Evolutionary conservation across 2,797 vertebrate genomes (phyloP).

Genomic region (Falco naumanni): DNA sequence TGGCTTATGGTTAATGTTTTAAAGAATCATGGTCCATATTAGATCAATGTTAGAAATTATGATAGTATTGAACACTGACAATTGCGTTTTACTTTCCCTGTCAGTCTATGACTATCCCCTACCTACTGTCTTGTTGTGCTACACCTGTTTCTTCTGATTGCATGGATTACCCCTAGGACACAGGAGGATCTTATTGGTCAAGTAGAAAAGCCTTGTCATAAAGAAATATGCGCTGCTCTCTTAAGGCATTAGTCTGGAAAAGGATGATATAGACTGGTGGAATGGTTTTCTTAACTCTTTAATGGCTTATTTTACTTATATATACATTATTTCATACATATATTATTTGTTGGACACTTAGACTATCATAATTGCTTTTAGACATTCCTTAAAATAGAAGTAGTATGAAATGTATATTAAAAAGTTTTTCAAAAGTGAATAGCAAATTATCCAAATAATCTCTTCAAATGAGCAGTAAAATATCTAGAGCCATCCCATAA

Average conservation of each 20-base stretch:
- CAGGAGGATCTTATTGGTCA: not conserved
- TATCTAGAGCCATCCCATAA: not conserved
- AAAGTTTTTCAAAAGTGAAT: not conserved
- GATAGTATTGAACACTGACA: not conserved
- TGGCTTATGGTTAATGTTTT: not conserved
- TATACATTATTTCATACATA: not conserved
- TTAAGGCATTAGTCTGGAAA: not conserved
- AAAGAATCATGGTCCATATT: not conserved
- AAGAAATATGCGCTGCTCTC: not conserved
- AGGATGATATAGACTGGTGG: not conserved
- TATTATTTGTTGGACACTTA: not conserved
- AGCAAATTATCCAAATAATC: not conserved
- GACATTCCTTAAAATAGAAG: not conserved
- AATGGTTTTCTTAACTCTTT: not conserved
- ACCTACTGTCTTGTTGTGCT: not conserved
- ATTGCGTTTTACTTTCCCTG: not conserved
- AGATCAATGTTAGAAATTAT: not conserved
- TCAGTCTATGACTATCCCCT: not conserved
- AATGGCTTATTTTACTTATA: not conserved
- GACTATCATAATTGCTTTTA: not conserved
- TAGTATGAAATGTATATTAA: not conserved
- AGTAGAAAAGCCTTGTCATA: not conserved
- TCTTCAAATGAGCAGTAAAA: not conserved
- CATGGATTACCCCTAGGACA: not conserved
- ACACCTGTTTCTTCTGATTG: not conserved